Evolutionary conservation across 2,888 invertebrate genomes (phyloP).

Genomic region (Macrophya annulata): DNA sequence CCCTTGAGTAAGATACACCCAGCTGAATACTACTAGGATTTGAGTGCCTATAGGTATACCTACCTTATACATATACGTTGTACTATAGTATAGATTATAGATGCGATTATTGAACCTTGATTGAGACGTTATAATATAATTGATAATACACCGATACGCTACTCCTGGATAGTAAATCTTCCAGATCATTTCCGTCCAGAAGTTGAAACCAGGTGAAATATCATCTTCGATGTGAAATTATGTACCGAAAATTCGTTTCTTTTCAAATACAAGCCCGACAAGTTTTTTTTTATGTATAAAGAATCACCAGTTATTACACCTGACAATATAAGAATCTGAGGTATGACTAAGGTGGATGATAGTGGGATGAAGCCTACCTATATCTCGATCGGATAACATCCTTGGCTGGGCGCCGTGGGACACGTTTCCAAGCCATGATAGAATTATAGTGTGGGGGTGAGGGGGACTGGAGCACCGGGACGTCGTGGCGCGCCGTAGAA

Average conservation of each 20-base stretch:
- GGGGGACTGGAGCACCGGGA: neutral
- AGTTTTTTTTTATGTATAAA: neutral
- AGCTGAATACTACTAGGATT: neutral
- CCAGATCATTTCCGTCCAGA: neutral
- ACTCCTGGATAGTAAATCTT: neutral
- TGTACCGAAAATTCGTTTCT: neutral
- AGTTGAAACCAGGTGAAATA: neutral
- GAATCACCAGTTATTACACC: neutral
- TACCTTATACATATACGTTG: neutral
- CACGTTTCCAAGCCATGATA: conserved; percentile 49
- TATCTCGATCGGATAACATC: conserved; percentile 49
- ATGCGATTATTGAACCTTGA: conserved; percentile 16
- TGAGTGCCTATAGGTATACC: neutral
- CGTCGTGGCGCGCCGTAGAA: conserved; percentile 3
- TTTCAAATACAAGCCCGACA: neutral
- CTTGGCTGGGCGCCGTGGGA: conserved; percentile 45
- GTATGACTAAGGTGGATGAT: conserved; percentile 17
- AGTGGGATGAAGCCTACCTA: conserved; percentile 16
- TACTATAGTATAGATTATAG: neutral
- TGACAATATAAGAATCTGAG: conserved; percentile 14
- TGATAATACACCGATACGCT: neutral
- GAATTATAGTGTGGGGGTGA: conserved; percentile 49
- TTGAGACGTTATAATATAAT: conserved; percentile 1
- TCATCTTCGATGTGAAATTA: neutral
- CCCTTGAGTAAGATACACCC: conserved; percentile 14